Conservation (phyloP, 2,888 invertebrate species). For the Nomada hirtipes region DNA sequence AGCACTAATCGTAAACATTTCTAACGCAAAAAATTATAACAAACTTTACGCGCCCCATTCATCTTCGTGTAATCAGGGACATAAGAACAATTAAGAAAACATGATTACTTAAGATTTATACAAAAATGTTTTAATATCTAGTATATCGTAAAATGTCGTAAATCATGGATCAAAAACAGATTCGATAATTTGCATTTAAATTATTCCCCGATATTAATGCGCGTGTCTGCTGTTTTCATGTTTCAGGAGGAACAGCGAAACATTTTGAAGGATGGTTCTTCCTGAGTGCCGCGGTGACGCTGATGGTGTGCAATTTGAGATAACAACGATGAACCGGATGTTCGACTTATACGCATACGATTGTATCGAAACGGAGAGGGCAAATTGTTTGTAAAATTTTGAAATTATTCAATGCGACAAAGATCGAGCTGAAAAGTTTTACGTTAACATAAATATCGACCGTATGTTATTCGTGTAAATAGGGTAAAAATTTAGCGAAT, state of each 20-base stretch:
- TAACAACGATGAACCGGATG: constrained; percentile 79
- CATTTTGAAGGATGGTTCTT: constrained; percentile 74
- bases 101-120: too few relatives aligned
- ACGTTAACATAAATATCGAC: constrained; percentile 78
- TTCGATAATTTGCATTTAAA: background rate
- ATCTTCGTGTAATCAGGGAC: too few relatives aligned
- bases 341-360: constrained; percentile 72
- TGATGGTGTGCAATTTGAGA: constrained; percentile 78
- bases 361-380: constrained; percentile 64
- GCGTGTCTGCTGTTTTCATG: background rate
- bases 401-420: constrained; percentile 70
- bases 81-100: too few relatives aligned
- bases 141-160: too few relatives aligned
- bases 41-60: too few relatives aligned
- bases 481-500: constrained; percentile 80
- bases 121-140: too few relatives aligned
- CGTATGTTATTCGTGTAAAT: constrained; percentile 83
- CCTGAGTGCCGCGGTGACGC: constrained; percentile 69
- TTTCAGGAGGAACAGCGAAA: constrained; percentile 76
- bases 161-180: background rate
- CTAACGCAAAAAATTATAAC: too few relatives aligned
- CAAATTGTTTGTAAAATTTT: constrained; percentile 77
- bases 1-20: too few relatives aligned
- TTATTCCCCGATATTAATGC: background rate
- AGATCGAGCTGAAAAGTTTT: constrained; percentile 64